Base-by-base conservation (phyloP, 2,888 invertebrate species). In the Metopia argyrocephala region DNA sequence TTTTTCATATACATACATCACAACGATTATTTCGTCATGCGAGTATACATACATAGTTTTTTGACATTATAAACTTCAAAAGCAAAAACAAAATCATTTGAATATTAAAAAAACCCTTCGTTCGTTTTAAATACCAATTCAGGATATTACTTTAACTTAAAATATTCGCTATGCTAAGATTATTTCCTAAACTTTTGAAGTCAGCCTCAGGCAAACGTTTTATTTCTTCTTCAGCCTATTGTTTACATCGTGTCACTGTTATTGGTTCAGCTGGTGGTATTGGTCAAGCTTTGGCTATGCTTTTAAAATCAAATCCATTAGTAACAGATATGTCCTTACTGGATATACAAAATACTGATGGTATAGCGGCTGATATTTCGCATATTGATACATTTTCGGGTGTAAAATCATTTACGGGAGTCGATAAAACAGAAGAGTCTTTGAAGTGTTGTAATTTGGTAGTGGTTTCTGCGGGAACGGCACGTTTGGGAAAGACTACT, bases 251-350 rank as follows among this genome's bases (percentile, higher is more conserved):
- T 0, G 83, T 84, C 21, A 66, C 76, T 76, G 96, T 99, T 73
- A 94, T 97, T 89, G 99, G 99, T 57, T 98, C 98, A 0, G 93
- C 95, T 84, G 99, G 99, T 70, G 98, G 98, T 66, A 98, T 99
- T 87, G 99, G 99, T 0, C 98, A 99, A 91, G 98, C 98, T 5
- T 91, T 99, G 84, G 94, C 97, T 0, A 92, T 99, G 78, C 93
- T 99, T 23, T 91, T 99, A 83, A 99, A 99, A 91, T 93, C 94
- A 84, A 96, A 96, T 86, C 95, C 96, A 0, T 91, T 95, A 76
- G 93, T 99, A 38, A 94, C 94, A 25, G 93, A 94, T 85, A 92
- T 99, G 83, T 93, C 96, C 0, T 91, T 99, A 45, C 98, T 96
- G 88, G 99, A 99, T 92, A 93, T 98, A 85, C 95, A 95, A 23